Evolutionary conservation across 2,797 vertebrate species (phyloP).

Genomic region (Enteromius trimaculatus): DNA sequence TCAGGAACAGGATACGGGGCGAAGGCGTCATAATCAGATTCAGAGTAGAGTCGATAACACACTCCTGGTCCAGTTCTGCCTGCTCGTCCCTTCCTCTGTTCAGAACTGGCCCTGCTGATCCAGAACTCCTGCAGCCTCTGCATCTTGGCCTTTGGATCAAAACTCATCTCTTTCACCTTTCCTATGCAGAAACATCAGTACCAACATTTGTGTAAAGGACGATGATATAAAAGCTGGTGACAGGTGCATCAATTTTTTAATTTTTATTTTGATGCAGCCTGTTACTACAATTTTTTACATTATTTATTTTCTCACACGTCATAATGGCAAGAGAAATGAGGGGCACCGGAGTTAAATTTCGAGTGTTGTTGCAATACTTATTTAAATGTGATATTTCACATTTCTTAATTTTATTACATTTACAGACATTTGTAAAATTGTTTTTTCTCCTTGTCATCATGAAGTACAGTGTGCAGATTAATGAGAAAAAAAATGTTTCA

Average conservation of each 20-base stretch:
- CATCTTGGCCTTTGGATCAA: constrained; percentile 90
- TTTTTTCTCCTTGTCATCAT: no score
- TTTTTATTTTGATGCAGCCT: no score
- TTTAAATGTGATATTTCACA: no score
- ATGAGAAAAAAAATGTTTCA: no score
- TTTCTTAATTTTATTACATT: no score
- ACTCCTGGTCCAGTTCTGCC: constrained; percentile 91
- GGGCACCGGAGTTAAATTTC: no score
- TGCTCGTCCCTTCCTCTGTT: constrained; percentile 92
- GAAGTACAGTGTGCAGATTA: no score
- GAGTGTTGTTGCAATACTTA: no score
- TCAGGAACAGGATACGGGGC: constrained; percentile 89
- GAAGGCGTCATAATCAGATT: constrained; percentile 89
- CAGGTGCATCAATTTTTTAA: not conserved
- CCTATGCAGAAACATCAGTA: constrained; percentile 70
- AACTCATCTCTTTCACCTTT: constrained; percentile 96
- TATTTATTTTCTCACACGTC: no score
- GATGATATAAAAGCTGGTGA: not conserved
- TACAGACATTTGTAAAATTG: no score
- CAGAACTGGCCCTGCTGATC: constrained; percentile 93
- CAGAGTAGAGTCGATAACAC: constrained; percentile 90
- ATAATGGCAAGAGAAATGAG: no score
- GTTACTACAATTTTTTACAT: no score
- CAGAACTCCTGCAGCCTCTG: constrained; percentile 95
- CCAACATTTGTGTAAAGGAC: not conserved